These are phyloP conservation scores for Ictidomys tridecemlineatus DNA, from an alignment of 2,113 vertebrate genomes.

Conservation along the genomic window DNA sequence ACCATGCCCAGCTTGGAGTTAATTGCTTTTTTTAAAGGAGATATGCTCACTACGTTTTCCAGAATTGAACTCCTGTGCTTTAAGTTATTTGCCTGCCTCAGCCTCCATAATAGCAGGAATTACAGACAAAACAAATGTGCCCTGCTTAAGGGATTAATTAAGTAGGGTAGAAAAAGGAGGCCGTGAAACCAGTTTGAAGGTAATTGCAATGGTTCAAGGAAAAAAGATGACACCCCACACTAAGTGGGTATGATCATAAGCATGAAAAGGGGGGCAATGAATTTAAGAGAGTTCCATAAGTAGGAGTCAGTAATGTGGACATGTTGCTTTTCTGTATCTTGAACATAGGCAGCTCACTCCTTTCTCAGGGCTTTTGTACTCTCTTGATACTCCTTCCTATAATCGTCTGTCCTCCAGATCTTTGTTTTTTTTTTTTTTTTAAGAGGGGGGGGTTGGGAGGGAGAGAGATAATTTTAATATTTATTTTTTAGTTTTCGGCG, in stretches of 20 bases:
- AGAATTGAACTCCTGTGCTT: background rate
- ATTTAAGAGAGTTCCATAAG: background rate
- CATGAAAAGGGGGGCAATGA: background rate
- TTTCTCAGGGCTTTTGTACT: constrained; percentile 11
- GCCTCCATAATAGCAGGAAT: too few relatives aligned
- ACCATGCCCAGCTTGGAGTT: background rate
- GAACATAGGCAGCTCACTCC: background rate
- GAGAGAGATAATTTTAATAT: too few relatives aligned
- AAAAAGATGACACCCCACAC: constrained; percentile 37
- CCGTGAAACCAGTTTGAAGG: background rate
- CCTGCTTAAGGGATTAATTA: background rate
- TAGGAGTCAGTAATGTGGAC: background rate
- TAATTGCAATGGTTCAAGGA: background rate
- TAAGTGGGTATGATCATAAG: background rate
- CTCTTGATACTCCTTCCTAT: background rate
- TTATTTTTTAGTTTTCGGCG: too few relatives aligned
- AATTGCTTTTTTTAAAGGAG: background rate
- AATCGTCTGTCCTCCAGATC: constrained; percentile 11
- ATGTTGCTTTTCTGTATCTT: background rate
- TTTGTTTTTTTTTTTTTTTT: background rate
- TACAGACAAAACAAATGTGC: too few relatives aligned
- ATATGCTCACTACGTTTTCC: too few relatives aligned
- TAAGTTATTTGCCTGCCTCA: background rate
- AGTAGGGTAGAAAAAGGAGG: background rate
- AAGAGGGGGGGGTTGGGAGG: too few relatives aligned